phyloP scores from a whole-genome alignment of 2,888 invertebrate genomes.

The Xylota segnis region DNA sequence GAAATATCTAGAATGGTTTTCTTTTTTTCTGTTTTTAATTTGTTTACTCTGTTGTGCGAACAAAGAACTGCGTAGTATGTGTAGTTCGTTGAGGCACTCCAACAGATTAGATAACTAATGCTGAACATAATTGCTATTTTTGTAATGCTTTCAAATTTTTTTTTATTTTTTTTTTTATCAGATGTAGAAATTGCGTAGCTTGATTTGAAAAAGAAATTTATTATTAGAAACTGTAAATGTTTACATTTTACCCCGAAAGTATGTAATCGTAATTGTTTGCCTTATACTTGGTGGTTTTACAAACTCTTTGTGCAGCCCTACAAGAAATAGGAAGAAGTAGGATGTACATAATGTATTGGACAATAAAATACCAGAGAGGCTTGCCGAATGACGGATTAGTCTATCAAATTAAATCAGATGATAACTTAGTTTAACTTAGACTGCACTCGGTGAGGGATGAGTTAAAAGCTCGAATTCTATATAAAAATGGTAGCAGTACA shows the following conservation, averaged over 20 bases:
- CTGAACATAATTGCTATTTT: constrained; percentile 3
- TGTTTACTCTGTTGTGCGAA: constrained; percentile 36
- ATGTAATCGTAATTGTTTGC: too few species aligned
- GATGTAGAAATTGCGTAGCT: constrained; percentile 1
- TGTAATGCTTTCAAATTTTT: constrained; percentile 11
- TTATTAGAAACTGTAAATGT: background rate
- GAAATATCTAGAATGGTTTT: constrained; percentile 36
- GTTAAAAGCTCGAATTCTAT: too few species aligned
- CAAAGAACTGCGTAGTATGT: constrained; percentile 44
- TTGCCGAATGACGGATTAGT: too few species aligned
- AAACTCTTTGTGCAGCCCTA: too few species aligned
- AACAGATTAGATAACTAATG: constrained; percentile 45
- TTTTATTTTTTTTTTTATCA: constrained; percentile 7
- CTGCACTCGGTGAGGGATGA: too few species aligned
- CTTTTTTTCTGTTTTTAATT: constrained; percentile 17
- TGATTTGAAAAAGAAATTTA: background rate
- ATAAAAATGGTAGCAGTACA: too few species aligned
- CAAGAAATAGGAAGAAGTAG: background rate
- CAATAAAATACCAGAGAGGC: too few species aligned
- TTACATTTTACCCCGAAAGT: background rate
- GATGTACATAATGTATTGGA: background rate
- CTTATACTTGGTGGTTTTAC: too few species aligned
- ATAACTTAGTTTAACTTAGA: too few species aligned
- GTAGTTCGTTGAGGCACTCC: constrained; percentile 10
- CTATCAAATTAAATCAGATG: too few species aligned